Percentiles rank a stretch among this genome's conserved stretches.
These are phyloP conservation scores for Euproctis similis DNA, from an alignment of 2,888 invertebrate genomes.

Conservation along the genomic window DNA sequence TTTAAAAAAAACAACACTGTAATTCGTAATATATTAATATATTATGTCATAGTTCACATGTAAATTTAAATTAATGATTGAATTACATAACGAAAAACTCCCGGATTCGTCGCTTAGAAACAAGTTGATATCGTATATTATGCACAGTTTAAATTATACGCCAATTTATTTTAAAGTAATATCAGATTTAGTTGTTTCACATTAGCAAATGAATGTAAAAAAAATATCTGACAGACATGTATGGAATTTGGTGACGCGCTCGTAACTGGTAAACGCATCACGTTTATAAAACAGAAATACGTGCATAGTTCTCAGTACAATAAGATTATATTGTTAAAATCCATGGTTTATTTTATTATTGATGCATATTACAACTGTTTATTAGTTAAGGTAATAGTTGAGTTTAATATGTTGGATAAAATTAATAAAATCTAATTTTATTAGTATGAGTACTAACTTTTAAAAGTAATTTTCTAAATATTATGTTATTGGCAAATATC, in stretches of 20 bases:
- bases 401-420: too few relatives aligned
- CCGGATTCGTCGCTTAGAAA: constrained; percentile 34
- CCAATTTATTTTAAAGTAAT: constrained; percentile 42
- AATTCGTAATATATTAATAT: constrained; percentile 6
- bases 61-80: constrained; percentile 15
- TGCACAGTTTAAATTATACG: constrained; percentile 45
- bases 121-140: constrained; percentile 42
- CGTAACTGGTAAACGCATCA: constrained; percentile 27
- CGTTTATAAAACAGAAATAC: constrained; percentile 42
- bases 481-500: neutral
- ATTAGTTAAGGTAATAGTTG: too few relatives aligned
- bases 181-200: constrained; percentile 40
- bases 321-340: constrained; percentile 3
- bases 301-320: constrained; percentile 15
- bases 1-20: constrained; percentile 6
- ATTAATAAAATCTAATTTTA: too few relatives aligned
- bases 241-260: constrained; percentile 43
- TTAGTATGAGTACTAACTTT: too few relatives aligned
- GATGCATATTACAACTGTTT: too few relatives aligned
- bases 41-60: constrained; percentile 14
- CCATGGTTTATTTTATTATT: too few relatives aligned
- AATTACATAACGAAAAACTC: constrained; percentile 22
- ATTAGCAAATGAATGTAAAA: constrained; percentile 57
- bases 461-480: too few relatives aligned
- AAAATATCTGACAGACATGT: constrained; percentile 34